Evolutionary conservation across 2,113 vertebrate genomes (phyloP).

Genomic region (Acanthisitta chloris): DNA sequence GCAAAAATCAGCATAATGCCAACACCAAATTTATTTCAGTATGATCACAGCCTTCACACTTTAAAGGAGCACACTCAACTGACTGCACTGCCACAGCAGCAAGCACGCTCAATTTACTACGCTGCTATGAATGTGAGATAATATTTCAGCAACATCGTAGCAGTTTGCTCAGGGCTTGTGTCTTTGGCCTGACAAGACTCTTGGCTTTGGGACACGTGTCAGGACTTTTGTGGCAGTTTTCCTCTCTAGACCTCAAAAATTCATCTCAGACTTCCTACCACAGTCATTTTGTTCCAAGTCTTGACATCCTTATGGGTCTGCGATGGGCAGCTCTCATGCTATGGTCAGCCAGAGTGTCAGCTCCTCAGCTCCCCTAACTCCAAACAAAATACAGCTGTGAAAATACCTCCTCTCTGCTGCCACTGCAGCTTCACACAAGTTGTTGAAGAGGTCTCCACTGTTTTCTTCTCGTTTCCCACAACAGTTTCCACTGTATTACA

Average conservation of each 20-base stretch:
- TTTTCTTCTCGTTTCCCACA: conserved; percentile 42
- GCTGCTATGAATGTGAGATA: neutral
- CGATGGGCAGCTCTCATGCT: neutral
- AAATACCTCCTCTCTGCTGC: conserved; percentile 26
- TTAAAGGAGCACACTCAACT: neutral
- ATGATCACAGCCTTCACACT: neutral
- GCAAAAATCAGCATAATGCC: neutral
- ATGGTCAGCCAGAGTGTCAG: conserved; percentile 14
- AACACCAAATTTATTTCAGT: neutral
- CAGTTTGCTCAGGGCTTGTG: neutral
- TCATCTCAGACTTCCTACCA: neutral
- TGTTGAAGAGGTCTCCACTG: conserved; percentile 14
- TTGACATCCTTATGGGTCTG: neutral
- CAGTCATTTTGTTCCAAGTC: neutral
- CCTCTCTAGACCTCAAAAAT: neutral
- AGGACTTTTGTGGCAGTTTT: neutral
- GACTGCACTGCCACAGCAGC: neutral
- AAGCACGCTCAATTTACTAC: neutral
- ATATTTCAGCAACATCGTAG: fast-evolving
- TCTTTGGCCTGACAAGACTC: neutral
- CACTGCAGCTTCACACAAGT: neutral
- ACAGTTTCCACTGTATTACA: conserved; percentile 29
- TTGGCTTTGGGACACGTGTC: neutral
- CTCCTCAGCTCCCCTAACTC: conserved; percentile 16
- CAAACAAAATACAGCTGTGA: conserved; percentile 65